Evolutionary conservation across 2,797 vertebrate species (phyloP).

Genomic region (Synanceia verrucosa): DNA sequence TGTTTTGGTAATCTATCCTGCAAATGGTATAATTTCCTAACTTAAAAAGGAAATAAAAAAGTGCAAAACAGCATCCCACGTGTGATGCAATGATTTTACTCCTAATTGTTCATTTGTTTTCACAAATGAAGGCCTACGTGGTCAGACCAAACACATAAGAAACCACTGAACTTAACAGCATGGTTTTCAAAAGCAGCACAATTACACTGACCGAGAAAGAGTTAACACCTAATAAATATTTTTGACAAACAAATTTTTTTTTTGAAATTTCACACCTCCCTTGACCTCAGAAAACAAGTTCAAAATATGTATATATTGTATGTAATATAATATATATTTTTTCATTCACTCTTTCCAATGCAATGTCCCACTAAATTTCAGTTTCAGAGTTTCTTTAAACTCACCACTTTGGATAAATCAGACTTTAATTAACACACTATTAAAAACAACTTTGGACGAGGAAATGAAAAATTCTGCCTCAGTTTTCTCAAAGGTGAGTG

Average conservation of each 20-base stretch:
- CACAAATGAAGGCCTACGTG: background rate
- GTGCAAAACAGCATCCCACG: too few relatives aligned
- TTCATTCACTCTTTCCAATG: slow-evolving; percentile 52
- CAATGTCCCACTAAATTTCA: slow-evolving; percentile 33
- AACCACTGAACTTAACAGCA: background rate
- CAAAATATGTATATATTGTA: too few relatives aligned
- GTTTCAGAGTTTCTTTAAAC: slow-evolving; percentile 25
- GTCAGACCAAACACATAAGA: slow-evolving; percentile 5
- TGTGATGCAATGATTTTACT: slow-evolving; percentile 8
- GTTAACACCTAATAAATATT: slow-evolving; percentile 1
- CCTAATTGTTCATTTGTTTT: slow-evolving; percentile 16
- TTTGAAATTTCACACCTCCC: slow-evolving; percentile 29
- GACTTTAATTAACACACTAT: slow-evolving; percentile 77
- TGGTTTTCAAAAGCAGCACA: slow-evolving; percentile 13
- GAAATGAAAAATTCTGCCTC: slow-evolving; percentile 68
- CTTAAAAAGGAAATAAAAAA: background rate
- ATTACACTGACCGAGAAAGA: background rate
- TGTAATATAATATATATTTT: slow-evolving; percentile 48
- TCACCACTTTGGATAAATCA: slow-evolving; percentile 48
- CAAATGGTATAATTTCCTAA: slow-evolving; percentile 1
- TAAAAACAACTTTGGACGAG: slow-evolving; percentile 75
- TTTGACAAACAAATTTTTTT: slow-evolving; percentile 48
- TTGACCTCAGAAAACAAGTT: slow-evolving; percentile 38
- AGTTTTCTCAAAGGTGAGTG: slow-evolving; percentile 70
- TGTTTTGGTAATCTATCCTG: slow-evolving; percentile 43